A percentile compares a stretch with the other conserved stretches of the same genome.
Evolutionary conservation across 2,888 invertebrate genomes (phyloP).

Genomic region (Gasteruption jaculator): DNA sequence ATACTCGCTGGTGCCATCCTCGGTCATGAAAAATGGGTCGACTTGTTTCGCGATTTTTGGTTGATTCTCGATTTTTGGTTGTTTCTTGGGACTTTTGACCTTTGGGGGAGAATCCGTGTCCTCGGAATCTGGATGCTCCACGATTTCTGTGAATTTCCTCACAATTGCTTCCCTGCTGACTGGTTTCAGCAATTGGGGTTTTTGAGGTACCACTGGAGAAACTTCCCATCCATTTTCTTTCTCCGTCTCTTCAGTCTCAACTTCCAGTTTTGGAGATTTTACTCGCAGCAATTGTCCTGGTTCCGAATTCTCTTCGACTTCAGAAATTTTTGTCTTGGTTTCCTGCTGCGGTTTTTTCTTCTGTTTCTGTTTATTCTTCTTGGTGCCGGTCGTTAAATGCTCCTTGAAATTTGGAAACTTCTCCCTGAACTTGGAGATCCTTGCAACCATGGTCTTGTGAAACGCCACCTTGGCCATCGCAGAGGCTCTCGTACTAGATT

Average conservation of each 20-base stretch:
- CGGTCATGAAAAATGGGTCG: conserved; percentile 40
- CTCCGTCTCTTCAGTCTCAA: conserved; percentile 4
- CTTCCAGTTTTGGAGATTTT: background rate
- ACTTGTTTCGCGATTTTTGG: conserved; percentile 20
- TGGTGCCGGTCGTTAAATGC: conserved; percentile 27
- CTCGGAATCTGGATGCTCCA: conserved; percentile 24
- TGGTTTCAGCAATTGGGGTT: conserved; percentile 14
- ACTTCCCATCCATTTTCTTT: background rate
- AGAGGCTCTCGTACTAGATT: conserved; percentile 22
- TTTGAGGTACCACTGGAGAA: background rate
- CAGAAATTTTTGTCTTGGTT: background rate
- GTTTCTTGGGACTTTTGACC: conserved; percentile 3
- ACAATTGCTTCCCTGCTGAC: conserved; percentile 36
- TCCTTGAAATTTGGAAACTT: conserved; percentile 38
- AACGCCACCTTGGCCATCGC: conserved; percentile 32
- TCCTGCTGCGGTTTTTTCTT: conserved; percentile 17
- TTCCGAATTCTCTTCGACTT: conserved; percentile 2
- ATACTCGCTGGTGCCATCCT: conserved; percentile 29
- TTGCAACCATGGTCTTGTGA: conserved; percentile 29
- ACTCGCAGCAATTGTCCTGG: conserved; percentile 2
- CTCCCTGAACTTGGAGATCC: conserved; percentile 33
- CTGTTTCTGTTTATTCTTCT: conserved; percentile 24
- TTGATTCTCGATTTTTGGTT: background rate
- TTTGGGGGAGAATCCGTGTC: too few relatives aligned
- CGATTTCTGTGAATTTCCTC: conserved; percentile 33